Conservation (phyloP, 2,113 vertebrate genomes). For the Sciurus niger region DNA sequence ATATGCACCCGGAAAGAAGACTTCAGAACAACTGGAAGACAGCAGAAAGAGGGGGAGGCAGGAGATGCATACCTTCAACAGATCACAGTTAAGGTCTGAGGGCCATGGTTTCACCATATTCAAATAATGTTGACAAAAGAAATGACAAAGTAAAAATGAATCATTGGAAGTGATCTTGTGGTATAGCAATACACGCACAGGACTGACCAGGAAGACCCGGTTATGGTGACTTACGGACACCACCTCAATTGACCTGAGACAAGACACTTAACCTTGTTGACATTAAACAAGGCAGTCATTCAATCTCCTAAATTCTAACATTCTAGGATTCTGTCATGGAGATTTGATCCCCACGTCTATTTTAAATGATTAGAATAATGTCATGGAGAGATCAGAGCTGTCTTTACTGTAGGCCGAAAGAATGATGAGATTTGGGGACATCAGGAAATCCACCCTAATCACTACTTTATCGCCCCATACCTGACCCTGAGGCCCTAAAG, state of each 20-base stretch:
- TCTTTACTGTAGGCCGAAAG: not conserved
- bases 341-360: not conserved
- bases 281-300: not conserved
- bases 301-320: not conserved
- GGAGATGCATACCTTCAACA: not conserved
- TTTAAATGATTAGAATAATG: not conserved
- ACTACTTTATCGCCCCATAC: not conserved
- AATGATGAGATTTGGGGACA: not conserved
- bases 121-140: constrained; percentile 36
- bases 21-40: not conserved
- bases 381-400: not conserved
- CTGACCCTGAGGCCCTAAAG: not conserved
- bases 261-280: not conserved
- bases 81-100: not conserved
- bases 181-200: not conserved
- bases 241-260: not conserved
- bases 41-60: not conserved
- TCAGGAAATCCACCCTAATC: not conserved
- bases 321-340: not conserved
- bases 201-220: not conserved
- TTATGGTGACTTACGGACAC: not conserved
- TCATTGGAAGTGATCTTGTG: not conserved
- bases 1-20: not conserved
- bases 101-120: not conserved
- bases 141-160: not conserved